phyloP scores from a whole-genome alignment of 2,888 invertebrate species.

The Melipona bicolor region DNA sequence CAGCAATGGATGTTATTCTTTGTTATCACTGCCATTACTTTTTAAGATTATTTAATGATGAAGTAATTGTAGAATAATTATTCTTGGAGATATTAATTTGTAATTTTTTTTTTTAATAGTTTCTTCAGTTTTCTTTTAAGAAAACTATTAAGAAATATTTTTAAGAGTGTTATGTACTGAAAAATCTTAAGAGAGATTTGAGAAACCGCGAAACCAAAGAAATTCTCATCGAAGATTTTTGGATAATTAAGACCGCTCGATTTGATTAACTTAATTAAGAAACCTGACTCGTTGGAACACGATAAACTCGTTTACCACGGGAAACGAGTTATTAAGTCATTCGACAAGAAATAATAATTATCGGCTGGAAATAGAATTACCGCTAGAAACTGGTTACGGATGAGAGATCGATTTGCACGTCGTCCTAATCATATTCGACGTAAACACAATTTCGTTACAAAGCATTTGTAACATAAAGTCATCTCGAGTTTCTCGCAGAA shows the following conservation, averaged over 20 bases:
- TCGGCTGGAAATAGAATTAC: constrained; percentile 33
- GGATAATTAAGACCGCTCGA: constrained; percentile 3
- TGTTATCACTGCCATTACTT: no score
- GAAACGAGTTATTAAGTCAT: constrained; percentile 39
- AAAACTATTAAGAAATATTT: no score
- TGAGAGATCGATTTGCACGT: constrained; percentile 3
- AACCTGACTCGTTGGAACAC: neutral
- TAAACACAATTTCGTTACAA: neutral
- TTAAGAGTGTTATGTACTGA: no score
- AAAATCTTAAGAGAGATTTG: no score
- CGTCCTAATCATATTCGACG: neutral
- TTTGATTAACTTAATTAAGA: constrained; percentile 12
- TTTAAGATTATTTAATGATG: no score
- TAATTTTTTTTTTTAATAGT: no score
- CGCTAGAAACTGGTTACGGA: constrained; percentile 22
- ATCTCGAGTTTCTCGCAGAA: neutral
- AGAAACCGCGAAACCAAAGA: no score
- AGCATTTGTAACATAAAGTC: neutral
- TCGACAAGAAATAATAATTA: constrained; percentile 29
- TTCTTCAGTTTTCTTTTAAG: no score
- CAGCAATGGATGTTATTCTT: no score
- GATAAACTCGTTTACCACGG: constrained; percentile 27
- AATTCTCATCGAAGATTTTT: neutral
- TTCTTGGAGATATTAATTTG: no score
- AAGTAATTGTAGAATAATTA: no score